Evolutionary conservation across 2,797 vertebrate species (phyloP).

Genomic region (Yasuhikotakia modesta): DNA sequence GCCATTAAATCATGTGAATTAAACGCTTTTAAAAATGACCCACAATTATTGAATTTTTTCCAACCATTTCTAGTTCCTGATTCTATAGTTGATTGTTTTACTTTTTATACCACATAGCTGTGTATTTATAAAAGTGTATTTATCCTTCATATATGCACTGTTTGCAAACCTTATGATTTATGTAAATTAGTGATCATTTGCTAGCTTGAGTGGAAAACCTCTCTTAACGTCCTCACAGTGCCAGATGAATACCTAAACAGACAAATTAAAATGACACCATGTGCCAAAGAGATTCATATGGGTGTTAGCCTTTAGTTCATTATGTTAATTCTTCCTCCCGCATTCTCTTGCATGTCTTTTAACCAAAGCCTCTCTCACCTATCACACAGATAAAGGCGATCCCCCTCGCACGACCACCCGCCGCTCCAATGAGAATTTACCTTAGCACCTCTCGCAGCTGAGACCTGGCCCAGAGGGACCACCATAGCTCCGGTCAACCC

Average conservation of each 20-base stretch:
- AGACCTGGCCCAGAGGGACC: conserved; percentile 77
- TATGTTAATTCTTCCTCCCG: conserved; percentile 47
- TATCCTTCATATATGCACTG: background rate
- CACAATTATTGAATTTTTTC: background rate
- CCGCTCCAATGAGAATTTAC: conserved; percentile 72
- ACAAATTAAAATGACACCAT: conserved; percentile 62
- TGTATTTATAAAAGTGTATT: background rate
- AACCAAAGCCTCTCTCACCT: conserved; percentile 70
- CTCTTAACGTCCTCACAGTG: conserved; percentile 20
- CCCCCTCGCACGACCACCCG: conserved; percentile 61
- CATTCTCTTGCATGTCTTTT: conserved; percentile 73
- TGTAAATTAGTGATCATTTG: conserved; percentile 44
- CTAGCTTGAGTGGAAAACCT: conserved; percentile 41
- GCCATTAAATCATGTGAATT: no score
- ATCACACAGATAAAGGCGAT: conserved; percentile 59
- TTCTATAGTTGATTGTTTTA: background rate
- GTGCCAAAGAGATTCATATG: conserved; percentile 58
- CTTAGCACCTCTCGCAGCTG: conserved; percentile 85
- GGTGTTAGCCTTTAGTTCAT: conserved; percentile 65
- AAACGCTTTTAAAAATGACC: background rate
- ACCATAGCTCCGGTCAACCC: conserved; percentile 68
- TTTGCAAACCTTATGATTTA: conserved; percentile 40
- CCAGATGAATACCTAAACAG: conserved; percentile 59
- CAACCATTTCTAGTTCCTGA: background rate
- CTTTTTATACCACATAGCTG: background rate